Evolutionary conservation across 2,888 invertebrate genomes (phyloP), one percentile per base, ranked within the genome.

Genomic region (Glaucopsyche alexis): DNA sequence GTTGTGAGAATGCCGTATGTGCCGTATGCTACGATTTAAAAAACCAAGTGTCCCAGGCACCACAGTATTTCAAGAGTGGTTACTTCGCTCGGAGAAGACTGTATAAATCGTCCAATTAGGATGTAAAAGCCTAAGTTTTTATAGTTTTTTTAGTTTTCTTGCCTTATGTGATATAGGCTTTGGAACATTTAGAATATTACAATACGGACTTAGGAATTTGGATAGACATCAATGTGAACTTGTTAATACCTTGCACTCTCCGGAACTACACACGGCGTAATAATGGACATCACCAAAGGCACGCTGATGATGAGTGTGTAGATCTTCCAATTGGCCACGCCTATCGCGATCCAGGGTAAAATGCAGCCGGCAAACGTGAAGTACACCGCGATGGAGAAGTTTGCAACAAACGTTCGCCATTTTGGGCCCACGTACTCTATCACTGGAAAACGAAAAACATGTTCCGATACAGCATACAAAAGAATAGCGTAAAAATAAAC

Each of bases 341-440:
- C 96, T 76, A 96, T 94, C 0, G 98, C 97, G 52, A 98, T 95
- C 97, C 97, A 97, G 0, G 98, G 98, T 52, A 98, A 86, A n/a
- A 96, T 81, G 71, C 96, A 96, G 0, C 97, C 95, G 0, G 97
- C 97, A 66, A 96, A 93, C 0, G 97, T 97, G 90, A 97, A 97
- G 92, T 97, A 97, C 16, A 97, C 93, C 0, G 97, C 97, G 72
- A 98, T 97, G 0, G 97, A 97, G 96, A 98, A 96, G 85, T 98
- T 98, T 2, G 97, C 97, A 0, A 98, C 97, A 83, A 98, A 96
- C 0, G 97, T 98, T 1, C 98, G 94, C 96, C 97, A 97, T 89
- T 96, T 96, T 64, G 97, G 97, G 19, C 97, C 97, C 0, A 97
- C 97, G 86, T 97, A 97, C 84, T 98, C 97, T 72, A 98, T 86